Evolutionary conservation across 1,140 invertebrate species (phyloP), one percentile per base, ranked within the genome.

Genomic region (Orussus abietinus): DNA sequence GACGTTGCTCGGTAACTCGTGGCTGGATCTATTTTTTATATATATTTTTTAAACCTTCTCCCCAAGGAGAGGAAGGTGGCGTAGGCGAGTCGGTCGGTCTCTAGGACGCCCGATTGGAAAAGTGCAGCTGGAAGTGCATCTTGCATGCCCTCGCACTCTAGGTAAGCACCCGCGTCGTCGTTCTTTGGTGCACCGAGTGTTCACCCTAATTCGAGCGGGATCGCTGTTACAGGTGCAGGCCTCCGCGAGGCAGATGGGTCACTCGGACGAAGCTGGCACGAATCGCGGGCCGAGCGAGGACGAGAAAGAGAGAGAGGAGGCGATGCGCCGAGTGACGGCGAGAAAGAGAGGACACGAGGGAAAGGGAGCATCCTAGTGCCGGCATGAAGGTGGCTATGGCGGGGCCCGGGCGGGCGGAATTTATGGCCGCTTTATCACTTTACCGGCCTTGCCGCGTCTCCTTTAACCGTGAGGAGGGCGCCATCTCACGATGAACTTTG

Each of bases 381-480:
- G n/a, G n/a, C n/a, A n/a, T n/a, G n/a, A n/a, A n/a, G 31, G 31
- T 25, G 22, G 6, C 22, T 25, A n/a, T 7, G 50, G 56, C 45
- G 49, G 18, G 35, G 56, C 57, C 55, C 51, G 58, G 62, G 51
- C 55, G 59, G 62, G 59, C 55, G 60, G 50, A 72, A 73, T 73
- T 73, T 73, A 73, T 70, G 69, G 69, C 59, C 62, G 67, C 70
- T 73, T 73, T 73, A 73, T 70, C 70, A 72, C 67, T 73, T 73
- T 69, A 64, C 69, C 64, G 67, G 62, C 64, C 60, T 66, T 64
- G 61, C 64, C 51, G 55, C 59, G 58, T 66, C 62, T 61, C 58
- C 59, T 67, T 59, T 60, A 59, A 55, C 55, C 46, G 51, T 52
- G 59, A 66, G 62, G 53, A 62, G 59, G 56, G 59, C 58, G 63